These are phyloP conservation scores for Rhagophthalmus giganteus DNA, from an alignment of 2,888 invertebrate species.

Conservation along the genomic window DNA sequence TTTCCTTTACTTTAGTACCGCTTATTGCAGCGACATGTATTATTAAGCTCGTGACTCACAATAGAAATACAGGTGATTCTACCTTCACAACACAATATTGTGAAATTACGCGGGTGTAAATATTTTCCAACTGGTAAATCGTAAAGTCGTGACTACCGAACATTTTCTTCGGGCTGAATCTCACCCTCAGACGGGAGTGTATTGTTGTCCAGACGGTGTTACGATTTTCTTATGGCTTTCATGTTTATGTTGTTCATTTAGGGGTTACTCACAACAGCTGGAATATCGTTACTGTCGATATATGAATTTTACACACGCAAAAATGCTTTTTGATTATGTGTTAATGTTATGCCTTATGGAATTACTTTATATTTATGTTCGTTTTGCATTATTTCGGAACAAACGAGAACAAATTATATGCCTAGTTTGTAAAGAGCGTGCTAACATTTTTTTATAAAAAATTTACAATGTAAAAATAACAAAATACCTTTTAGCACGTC, in stretches of 20 bases:
- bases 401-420: no score
- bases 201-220: slow-evolving; percentile 30
- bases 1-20: slow-evolving; percentile 19
- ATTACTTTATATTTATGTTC: not conserved
- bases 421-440: no score
- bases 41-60: slow-evolving; percentile 31
- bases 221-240: slow-evolving; percentile 29
- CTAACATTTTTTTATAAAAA: no score
- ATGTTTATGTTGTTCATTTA: slow-evolving; percentile 30
- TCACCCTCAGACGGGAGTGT: slow-evolving; percentile 24
- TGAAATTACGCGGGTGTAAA: slow-evolving; percentile 24
- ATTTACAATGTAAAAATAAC: no score
- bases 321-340: slow-evolving; percentile 16
- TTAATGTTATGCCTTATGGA: slow-evolving; percentile 13
- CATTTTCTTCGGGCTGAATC: slow-evolving; percentile 27
- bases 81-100: slow-evolving; percentile 27
- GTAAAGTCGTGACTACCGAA: slow-evolving; percentile 28
- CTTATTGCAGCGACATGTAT: slow-evolving; percentile 21
- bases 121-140: slow-evolving; percentile 28
- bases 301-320: slow-evolving; percentile 29
- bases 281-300: slow-evolving; percentile 20
- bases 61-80: slow-evolving; percentile 32
- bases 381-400: not conserved
- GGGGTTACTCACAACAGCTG: slow-evolving; percentile 23
- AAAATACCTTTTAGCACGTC: no score